Evolutionary conservation across 2,113 vertebrate species (phyloP).

Genomic region (Oostethus manadensis): DNA sequence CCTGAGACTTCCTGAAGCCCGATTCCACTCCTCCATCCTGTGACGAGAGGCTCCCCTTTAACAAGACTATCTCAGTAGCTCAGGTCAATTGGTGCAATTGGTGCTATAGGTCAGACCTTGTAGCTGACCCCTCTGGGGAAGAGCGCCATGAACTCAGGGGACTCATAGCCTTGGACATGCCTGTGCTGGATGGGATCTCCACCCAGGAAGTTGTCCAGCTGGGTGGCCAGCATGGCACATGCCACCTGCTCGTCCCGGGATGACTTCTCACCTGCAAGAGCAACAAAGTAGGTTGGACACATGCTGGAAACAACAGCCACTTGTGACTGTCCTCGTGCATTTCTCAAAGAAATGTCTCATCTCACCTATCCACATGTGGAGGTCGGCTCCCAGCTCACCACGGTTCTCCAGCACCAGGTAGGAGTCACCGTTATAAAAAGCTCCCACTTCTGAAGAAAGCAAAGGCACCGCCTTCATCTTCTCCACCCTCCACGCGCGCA

Average conservation of each 20-base stretch:
- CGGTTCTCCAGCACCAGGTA: conserved; percentile 82
- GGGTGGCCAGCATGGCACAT: conserved; percentile 81
- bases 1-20: conserved; percentile 68
- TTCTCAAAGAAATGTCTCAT: conserved; percentile 43
- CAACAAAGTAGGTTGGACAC: conserved; percentile 30
- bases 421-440: conserved; percentile 84
- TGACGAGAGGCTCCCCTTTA: background rate
- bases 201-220: conserved; percentile 80
- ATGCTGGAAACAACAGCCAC: conserved; percentile 62
- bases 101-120: conserved; percentile 69
- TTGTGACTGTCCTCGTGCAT: conserved; percentile 57
- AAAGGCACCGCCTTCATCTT: conserved; percentile 79
- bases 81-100: background rate
- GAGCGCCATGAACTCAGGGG: conserved; percentile 80
- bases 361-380: conserved; percentile 92
- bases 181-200: conserved; percentile 82
- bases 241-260: conserved; percentile 82
- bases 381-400: conserved; percentile 65
- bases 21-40: conserved; percentile 77
- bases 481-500: conserved; percentile 81
- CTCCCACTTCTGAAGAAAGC: conserved; percentile 61
- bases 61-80: background rate
- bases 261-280: conserved; percentile 75
- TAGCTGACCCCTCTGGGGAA: conserved; percentile 84
- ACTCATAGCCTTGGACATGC: conserved; percentile 83